Base-by-base conservation (phyloP, 2,113 vertebrate genomes). In the Microtus richardsoni region DNA sequence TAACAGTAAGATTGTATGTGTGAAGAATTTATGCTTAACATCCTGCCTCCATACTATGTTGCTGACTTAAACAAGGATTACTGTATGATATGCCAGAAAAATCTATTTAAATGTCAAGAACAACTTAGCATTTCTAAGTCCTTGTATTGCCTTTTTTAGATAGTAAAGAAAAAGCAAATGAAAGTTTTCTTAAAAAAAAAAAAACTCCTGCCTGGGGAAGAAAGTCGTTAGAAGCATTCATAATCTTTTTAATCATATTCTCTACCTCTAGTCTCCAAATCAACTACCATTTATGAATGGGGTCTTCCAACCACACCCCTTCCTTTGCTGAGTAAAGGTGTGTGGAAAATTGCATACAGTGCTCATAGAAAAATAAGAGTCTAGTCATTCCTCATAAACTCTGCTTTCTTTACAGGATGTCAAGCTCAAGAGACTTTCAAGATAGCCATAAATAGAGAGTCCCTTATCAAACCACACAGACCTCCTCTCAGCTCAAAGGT, bases 91-190 rank as follows among this genome's bases (percentile, higher is more conserved):
- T 91, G 30, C 41, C 36, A 93, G 58, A 58, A 97, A 88, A 94
- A 83, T 83, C 49, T 64, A 95, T 93, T 91, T 82, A 96, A 97
- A 96, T 96, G 47, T 3, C 96, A 91, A 96, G 97, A 96, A 22
- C 24, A 88, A 6, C 62, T 96, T 93, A 92, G 39, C 79, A 91
- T 93, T 91, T 88, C 49, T 84, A 44, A 97, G 39, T 0, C 12
- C 95, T 95, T 96, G 93, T 88, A 62, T 87, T 92, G 17, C 7
- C 14, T 82, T 97, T 58, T 36, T 92, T 52, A 71, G 91, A 75
- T 95, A 68, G 58, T 92, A 87, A 22, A 97, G 85, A 44, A 94
- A 96, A 96, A 62, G 47, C 71, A 93, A 75, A 80, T 3, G 84
- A 88, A 3, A 33, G 68, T 91, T 86, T 3, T 90, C 47, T 49